Percentiles rank a stretch among this genome's conserved stretches.
Conservation (phyloP, 2,113 vertebrate genomes). For the Entosphenus tridentatus region DNA sequence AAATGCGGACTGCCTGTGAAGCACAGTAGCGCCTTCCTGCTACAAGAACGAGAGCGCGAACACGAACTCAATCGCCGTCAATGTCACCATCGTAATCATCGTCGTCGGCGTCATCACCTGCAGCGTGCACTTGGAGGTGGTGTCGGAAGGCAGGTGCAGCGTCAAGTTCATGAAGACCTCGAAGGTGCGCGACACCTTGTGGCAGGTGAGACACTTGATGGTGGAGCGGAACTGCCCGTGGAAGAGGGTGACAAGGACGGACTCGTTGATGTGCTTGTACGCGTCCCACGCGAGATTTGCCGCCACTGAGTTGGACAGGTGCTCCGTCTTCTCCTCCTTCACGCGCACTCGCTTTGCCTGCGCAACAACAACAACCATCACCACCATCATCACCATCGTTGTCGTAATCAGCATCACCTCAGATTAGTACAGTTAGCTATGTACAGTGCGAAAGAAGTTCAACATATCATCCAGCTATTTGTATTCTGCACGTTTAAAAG, state of each 20-base stretch:
- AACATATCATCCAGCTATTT: no score
- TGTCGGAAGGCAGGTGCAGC: constrained; percentile 42
- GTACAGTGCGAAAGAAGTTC: no score
- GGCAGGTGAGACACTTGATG: constrained; percentile 78
- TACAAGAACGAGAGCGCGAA: background rate
- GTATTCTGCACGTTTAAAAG: no score
- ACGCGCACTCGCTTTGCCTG: background rate
- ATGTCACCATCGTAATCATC: background rate
- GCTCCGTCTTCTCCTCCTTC: constrained; percentile 73
- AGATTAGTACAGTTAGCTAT: no score
- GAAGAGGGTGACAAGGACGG: constrained; percentile 75
- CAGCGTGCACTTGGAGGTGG: constrained; percentile 66
- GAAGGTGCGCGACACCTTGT: constrained; percentile 70
- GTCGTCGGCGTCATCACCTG: constrained; percentile 30
- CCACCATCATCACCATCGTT: background rate
- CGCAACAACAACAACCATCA: background rate
- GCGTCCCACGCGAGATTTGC: constrained; percentile 79
- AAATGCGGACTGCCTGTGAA: background rate
- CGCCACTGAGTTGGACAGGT: constrained; percentile 50
- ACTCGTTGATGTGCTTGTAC: constrained; percentile 80
- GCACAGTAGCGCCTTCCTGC: background rate
- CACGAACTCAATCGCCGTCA: background rate
- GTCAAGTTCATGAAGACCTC: constrained; percentile 97
- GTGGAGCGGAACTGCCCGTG: constrained; percentile 97
- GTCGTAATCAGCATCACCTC: no score